phyloP scores from a whole-genome alignment of 2,797 vertebrate genomes.

The Nothura maculosa region DNA sequence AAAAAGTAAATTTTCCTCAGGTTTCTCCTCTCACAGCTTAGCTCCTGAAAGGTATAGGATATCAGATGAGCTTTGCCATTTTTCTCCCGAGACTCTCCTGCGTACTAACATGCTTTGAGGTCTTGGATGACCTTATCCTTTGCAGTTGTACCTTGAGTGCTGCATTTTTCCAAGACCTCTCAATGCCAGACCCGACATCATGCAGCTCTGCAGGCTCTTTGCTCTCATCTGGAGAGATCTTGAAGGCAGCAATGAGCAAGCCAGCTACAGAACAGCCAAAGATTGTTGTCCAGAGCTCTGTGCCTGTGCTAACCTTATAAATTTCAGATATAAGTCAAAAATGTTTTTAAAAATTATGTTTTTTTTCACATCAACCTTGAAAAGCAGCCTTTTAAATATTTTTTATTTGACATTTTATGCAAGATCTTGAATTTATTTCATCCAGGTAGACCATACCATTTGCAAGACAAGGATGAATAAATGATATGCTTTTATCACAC shows the following conservation, averaged over 20 bases:
- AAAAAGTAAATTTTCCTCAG: no score
- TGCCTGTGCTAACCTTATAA: not conserved
- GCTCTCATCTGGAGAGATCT: not conserved
- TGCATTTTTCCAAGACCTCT: not conserved
- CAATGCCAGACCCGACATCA: not conserved
- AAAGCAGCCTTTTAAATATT: not conserved
- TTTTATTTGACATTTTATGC: not conserved
- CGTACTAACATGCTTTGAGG: not conserved
- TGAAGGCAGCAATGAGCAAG: not conserved
- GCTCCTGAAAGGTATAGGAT: no score
- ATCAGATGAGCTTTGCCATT: no score
- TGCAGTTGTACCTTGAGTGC: not conserved
- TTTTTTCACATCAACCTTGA: not conserved
- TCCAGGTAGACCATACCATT: not conserved
- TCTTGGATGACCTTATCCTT: not conserved
- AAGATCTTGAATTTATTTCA: not conserved
- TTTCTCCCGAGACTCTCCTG: no score
- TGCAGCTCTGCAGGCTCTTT: not conserved
- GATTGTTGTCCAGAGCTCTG: not conserved
- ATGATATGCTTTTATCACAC: not conserved
- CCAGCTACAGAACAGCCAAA: not conserved
- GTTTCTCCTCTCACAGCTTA: no score
- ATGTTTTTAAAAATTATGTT: not conserved
- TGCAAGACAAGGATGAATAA: not conserved
- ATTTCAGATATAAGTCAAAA: not conserved